Base-by-base conservation (phyloP, 2,797 vertebrate species). In the Oreochromis grahami region DNA sequence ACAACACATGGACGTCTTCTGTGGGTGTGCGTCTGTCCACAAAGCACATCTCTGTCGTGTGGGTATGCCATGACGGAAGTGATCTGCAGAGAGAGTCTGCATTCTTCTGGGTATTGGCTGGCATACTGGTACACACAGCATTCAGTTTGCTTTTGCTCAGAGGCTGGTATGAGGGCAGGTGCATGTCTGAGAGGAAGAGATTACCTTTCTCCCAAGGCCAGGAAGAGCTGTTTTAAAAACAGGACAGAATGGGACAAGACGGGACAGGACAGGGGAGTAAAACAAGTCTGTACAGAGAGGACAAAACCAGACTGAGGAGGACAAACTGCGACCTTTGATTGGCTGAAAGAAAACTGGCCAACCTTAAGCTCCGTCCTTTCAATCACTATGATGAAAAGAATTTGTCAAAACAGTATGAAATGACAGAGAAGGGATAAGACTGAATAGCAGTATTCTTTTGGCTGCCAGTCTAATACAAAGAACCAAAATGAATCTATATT, bases 31-130 rank as follows among this genome's bases (percentile, higher is more conserved):
- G 60, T 79, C 70, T 65, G 58, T 79, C 79, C 48, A 50, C 53
- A 84, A 82, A 80, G 77, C 83, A 78, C 29, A 86, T 85, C 77
- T 63, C 77, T 85, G 55, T 85, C 41, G 26, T 74, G 85, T 83
- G 78, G 76, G 78, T 86, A 77, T 79, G 81, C 84, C 77, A 48
- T 83, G 19, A 82, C 21, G 60, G 56, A 70, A 48, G 74, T n/a
- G 36, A 56, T 74, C 77, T 83, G 79, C 21, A 38, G 36, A 76
- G 53, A 41, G 74, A 85, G 79, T 82, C 79, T 81, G 79, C 80
- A 86, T 88, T 87, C 81, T 87, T 91, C 77, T 84, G 80, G 86
- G 87, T 77, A 88, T 65, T 84, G 76, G 85, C 81, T 85, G 81
- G 60, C 76, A 84, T 83, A 81, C 83, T 53, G 29, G 48, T 53